Conservation (phyloP, 2,113 vertebrate species). For the Colistium nudipinnis region DNA sequence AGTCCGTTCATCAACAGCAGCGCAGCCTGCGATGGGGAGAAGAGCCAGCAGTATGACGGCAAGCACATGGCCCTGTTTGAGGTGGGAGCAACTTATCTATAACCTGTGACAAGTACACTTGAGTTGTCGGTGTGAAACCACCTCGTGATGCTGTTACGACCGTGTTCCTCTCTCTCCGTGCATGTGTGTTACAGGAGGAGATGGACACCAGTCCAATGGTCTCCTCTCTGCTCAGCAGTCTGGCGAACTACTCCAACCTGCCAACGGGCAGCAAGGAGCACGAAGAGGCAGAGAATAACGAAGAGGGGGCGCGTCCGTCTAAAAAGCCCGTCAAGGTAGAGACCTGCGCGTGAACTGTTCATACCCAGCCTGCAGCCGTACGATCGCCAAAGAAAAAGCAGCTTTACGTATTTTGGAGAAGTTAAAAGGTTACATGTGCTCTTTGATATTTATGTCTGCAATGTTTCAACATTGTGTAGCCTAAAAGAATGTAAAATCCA, state of each 20-base stretch:
- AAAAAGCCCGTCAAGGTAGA: slow-evolving; percentile 74
- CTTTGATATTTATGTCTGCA: too few relatives aligned
- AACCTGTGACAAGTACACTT: not conserved
- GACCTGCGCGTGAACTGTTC: not conserved
- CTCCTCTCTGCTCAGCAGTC: slow-evolving; percentile 94
- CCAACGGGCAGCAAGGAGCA: slow-evolving; percentile 96
- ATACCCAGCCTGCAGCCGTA: not conserved
- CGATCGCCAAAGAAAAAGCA: not conserved
- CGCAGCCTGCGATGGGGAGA: slow-evolving; percentile 85
- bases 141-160: not conserved
- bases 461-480: too few relatives aligned
- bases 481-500: too few relatives aligned
- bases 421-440: too few relatives aligned
- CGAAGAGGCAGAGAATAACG: slow-evolving; percentile 95
- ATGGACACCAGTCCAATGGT: slow-evolving; percentile 99
- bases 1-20: slow-evolving; percentile 98
- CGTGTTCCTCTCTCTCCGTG: not conserved
- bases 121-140: not conserved
- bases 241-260: slow-evolving; percentile 98
- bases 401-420: not conserved
- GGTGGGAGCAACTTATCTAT: slow-evolving; percentile 57
- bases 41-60: slow-evolving; percentile 93
- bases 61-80: slow-evolving; percentile 99
- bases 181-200: slow-evolving; percentile 87
- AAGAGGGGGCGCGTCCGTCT: slow-evolving; percentile 79